phyloP scores from a whole-genome alignment of 2,113 vertebrate genomes.

The Sitta europaea region DNA sequence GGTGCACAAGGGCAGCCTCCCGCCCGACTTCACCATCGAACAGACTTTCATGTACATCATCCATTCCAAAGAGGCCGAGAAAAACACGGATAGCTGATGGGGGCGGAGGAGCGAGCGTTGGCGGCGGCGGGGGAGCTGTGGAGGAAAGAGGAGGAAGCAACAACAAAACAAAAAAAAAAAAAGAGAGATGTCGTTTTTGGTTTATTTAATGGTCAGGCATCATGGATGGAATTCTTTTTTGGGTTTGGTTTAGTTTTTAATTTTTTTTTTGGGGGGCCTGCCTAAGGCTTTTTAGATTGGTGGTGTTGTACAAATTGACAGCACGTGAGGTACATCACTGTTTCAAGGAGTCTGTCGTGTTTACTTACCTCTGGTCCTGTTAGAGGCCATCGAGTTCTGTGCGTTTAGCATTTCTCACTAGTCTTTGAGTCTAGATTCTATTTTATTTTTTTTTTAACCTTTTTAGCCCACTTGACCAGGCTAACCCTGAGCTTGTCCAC shows the following conservation, averaged over 20 bases:
- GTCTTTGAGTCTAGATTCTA: conserved; percentile 43
- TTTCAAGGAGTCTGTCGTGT: conserved; percentile 57
- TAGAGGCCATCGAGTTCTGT: conserved; percentile 45
- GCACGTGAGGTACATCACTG: conserved; percentile 54
- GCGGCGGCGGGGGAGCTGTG: not conserved
- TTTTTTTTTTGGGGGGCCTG: not conserved
- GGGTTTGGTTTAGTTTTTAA: not conserved
- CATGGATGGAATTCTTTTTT: not conserved
- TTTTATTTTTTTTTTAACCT: not conserved
- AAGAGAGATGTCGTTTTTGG: not conserved
- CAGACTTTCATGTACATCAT: conserved; percentile 99
- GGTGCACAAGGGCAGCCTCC: conserved; percentile 91
- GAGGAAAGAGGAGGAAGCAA: not conserved
- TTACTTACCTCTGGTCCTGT: conserved; percentile 69
- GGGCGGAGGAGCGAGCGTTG: not conserved
- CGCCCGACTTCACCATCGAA: conserved; percentile 93
- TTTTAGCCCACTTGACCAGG: conserved; percentile 17
- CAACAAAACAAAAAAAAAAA: not conserved
- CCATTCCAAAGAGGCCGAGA: conserved; percentile 92
- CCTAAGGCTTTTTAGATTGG: conserved; percentile 26
- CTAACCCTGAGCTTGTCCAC: conserved; percentile 60
- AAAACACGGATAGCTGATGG: conserved; percentile 83
- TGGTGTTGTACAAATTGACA: conserved; percentile 53
- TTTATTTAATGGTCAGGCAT: conserved; percentile 1
- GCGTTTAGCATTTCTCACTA: conserved; percentile 45